Conservation (phyloP, 1,140 invertebrate species). For the Triops longicaudatus region DNA sequence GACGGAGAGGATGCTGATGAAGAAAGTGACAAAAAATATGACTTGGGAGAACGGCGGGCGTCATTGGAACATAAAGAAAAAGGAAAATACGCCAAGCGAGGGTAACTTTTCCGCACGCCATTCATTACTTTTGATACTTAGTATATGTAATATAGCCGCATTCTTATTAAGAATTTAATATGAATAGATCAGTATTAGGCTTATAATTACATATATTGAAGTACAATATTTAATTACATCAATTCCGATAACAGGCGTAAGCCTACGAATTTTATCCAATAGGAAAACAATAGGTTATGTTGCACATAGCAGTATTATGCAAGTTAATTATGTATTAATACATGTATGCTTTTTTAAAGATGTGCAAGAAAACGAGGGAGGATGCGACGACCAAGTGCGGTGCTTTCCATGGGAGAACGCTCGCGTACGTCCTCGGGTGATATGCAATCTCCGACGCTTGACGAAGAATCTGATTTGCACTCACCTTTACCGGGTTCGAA, state of each 20-base stretch:
- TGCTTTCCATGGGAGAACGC: constrained; percentile 20
- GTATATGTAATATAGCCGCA: no score
- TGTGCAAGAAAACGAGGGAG: constrained; percentile 26
- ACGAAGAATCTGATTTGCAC: constrained; percentile 22
- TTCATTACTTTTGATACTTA: no score
- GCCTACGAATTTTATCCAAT: no score
- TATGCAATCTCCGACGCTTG: constrained; percentile 24
- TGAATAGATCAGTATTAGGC: no score
- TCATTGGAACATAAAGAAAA: constrained; percentile 31
- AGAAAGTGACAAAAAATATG: constrained; percentile 19
- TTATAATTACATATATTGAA: no score
- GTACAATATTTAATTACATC: no score
- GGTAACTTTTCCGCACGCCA: neutral
- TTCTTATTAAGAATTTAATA: no score
- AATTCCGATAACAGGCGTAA: no score
- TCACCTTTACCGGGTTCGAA: neutral
- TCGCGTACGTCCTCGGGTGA: constrained; percentile 27
- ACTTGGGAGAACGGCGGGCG: neutral
- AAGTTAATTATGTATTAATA: no score
- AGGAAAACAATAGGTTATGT: no score
- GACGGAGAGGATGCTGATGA: constrained; percentile 30
- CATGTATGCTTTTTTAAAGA: no score
- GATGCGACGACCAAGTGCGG: constrained; percentile 27
- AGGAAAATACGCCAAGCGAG: constrained; percentile 27
- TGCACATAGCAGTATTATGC: no score